Base-by-base conservation (phyloP, 1,140 invertebrate genomes). In the Diprion similis region DNA sequence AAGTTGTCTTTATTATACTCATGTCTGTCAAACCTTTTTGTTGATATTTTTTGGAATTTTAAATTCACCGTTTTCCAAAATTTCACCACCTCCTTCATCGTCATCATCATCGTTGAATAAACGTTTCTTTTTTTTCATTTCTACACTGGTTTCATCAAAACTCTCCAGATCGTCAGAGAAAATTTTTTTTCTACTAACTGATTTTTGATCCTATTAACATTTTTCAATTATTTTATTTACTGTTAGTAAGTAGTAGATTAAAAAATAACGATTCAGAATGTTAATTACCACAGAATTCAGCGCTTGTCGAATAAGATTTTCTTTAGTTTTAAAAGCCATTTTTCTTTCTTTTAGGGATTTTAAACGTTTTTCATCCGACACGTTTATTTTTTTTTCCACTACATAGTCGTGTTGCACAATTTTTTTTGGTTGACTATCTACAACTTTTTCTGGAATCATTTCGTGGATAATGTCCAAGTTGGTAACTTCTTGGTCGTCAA, bases 291-390 rank as follows among this genome's bases (percentile, higher is more conserved):
- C 86, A 78, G 84, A 85, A 74, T 85, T 87, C 48, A 92, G 81
- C 37, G 90, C 90, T 76, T 86, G 83, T 80, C 90, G 88, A 45
- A 92, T 90, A 8, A 89, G 78, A 75, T 87, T 83, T 85, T 90
- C 89, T 82, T 91, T 90, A 71, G 87, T 80, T 81, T 87, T 89
- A 74, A 91, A 92, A 19, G 85, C 81, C 77, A 89, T 82, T 73
- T 89, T 90, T 75, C 89, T 91, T 73, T 87, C 84, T 75, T 87
- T 89, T 71, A 92, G 84, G 15, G 91, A 91, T 73, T 90, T 84
- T 67, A 91, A 79, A 77, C 92, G 85, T 81, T 91, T 92, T 65
- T 88, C 84, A 75, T 92, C 91, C 10, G 91, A 77, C 69, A 78
- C 74, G 48, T 59, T 71, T 75, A 46, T 72, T 17, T 72, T 65